Evolutionary conservation across 35 echinoderm and acorn worm genomes (phyloP).

Genomic region (Ptychodera flava): DNA sequence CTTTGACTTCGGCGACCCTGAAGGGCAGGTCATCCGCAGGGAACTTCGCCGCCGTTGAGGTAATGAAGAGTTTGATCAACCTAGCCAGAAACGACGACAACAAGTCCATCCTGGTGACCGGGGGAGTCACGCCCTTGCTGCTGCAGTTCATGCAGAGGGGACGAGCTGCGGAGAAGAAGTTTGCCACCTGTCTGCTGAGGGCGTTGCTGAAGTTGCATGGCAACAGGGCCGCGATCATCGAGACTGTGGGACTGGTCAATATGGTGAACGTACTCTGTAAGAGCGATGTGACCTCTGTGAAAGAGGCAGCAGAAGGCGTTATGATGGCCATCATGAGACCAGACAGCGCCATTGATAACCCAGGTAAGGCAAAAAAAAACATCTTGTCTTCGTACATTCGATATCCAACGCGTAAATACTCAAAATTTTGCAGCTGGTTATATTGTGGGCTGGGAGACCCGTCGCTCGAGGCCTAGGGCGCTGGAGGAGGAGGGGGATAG

Average conservation of each 20-base stretch:
- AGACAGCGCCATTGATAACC: no score
- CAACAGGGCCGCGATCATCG: not conserved
- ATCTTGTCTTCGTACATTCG: no score
- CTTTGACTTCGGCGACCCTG: not conserved
- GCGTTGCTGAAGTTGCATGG: not conserved
- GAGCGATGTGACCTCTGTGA: not conserved
- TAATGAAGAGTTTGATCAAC: not conserved
- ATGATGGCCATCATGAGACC: not conserved
- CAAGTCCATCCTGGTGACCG: not conserved
- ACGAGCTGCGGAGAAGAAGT: not conserved
- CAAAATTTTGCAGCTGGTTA: no score
- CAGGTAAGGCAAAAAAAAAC: no score
- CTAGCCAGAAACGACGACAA: not conserved
- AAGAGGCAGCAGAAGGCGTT: not conserved
- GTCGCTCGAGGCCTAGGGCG: no score
- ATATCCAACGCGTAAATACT: no score
- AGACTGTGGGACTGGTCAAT: not conserved
- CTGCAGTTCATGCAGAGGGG: not conserved
- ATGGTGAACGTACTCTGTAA: not conserved
- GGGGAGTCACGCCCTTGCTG: not conserved
- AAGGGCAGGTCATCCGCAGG: not conserved
- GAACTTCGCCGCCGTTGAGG: not conserved
- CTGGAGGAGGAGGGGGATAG: no score
- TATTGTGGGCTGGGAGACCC: no score
- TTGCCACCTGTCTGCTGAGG: not conserved